These are phyloP conservation scores for Delphinapterus leucas DNA, from an alignment of 2,113 vertebrate species.

Conservation along the genomic window DNA sequence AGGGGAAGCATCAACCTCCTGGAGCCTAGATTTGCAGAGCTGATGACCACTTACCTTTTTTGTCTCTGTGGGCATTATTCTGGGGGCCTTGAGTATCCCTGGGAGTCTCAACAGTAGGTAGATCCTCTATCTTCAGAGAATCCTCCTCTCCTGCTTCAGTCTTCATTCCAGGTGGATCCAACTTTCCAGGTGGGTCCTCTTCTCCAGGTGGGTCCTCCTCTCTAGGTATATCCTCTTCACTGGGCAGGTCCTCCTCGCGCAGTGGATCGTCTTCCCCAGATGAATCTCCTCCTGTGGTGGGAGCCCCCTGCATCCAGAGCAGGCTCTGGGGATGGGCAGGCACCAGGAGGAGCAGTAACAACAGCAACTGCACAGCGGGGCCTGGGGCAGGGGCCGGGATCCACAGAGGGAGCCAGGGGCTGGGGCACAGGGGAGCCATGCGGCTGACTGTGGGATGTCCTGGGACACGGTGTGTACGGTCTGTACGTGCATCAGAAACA, in stretches of 20 bases:
- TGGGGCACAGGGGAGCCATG: slow-evolving; percentile 66
- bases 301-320: not conserved
- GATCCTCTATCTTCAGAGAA: slow-evolving; percentile 49
- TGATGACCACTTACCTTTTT: slow-evolving; percentile 54
- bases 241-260: not conserved
- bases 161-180: not conserved
- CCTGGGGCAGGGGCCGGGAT: not conserved
- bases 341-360: slow-evolving; percentile 35
- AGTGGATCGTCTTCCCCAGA: slow-evolving; percentile 54
- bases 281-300: not conserved
- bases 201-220: not conserved
- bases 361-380: slow-evolving; percentile 26
- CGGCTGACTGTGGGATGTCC: slow-evolving; percentile 57
- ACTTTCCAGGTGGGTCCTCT: not conserved
- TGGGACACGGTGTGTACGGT: slow-evolving; percentile 64
- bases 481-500: slow-evolving; percentile 72
- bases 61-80: not conserved
- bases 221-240: slow-evolving; percentile 21
- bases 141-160: not conserved
- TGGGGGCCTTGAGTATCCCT: not conserved
- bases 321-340: slow-evolving; percentile 44
- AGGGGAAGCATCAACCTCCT: not conserved
- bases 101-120: not conserved
- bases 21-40: not conserved
- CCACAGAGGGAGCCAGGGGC: not conserved